A percentile compares a stretch with the other conserved stretches of the same genome.
These are phyloP conservation scores for Dipodomys stephensi DNA, from an alignment of 2,113 vertebrate species.

Conservation along the genomic window DNA sequence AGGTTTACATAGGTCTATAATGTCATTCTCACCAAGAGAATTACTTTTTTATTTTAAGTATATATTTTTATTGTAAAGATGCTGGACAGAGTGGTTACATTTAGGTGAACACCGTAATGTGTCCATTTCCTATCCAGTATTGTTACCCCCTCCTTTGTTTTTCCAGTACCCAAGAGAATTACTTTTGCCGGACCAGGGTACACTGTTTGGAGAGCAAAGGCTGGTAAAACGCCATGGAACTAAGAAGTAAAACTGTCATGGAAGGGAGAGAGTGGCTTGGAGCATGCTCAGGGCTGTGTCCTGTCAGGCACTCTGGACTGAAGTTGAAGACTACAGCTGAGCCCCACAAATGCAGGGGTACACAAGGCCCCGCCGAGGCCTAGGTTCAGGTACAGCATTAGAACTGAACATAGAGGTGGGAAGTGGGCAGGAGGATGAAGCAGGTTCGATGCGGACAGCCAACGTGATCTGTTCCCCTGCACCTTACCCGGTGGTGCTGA, in stretches of 20 bases:
- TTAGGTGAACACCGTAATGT: too few species aligned
- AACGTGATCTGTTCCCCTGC: too few species aligned
- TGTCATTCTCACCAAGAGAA: background rate
- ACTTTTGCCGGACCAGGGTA: background rate
- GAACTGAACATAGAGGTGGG: slow-evolving; percentile 20
- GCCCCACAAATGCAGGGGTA: background rate
- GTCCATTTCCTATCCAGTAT: too few species aligned
- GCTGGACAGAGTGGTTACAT: too few species aligned
- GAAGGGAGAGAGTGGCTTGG: background rate
- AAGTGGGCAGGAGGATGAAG: background rate
- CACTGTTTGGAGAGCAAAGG: background rate
- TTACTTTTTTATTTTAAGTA: background rate
- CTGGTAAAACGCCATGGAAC: background rate
- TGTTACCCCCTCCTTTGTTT: too few species aligned
- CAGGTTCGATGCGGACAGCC: background rate
- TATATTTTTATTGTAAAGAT: too few species aligned
- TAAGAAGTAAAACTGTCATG: background rate
- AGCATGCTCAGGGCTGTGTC: background rate
- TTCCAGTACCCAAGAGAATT: background rate
- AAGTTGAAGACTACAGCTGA: background rate
- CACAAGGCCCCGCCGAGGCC: background rate
- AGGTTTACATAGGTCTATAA: background rate
- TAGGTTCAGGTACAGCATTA: background rate
- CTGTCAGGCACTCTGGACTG: background rate
- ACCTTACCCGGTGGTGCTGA: background rate